A percentile compares a stretch with the other conserved stretches of the same genome.
Conservation (phyloP, 2,113 vertebrate genomes). For the Acinonyx jubatus region DNA sequence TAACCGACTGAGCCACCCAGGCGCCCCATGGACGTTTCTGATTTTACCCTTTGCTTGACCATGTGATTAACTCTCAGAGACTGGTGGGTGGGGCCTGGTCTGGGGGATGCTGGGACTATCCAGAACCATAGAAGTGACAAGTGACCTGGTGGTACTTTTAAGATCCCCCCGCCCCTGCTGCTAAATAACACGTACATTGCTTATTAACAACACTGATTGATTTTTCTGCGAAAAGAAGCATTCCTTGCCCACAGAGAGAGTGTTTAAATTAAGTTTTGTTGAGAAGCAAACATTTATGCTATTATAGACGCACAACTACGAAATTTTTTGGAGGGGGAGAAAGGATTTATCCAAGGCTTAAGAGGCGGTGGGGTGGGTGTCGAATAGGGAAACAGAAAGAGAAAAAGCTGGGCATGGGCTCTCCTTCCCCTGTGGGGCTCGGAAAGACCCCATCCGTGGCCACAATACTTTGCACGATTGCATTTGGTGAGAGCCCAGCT, state of each 20-base stretch:
- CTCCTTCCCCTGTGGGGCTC: background rate
- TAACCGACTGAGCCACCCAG: too few species aligned
- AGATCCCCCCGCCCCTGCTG: background rate
- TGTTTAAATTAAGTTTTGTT: slow-evolving; percentile 34
- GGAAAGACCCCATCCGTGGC: background rate
- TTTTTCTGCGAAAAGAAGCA: slow-evolving; percentile 20
- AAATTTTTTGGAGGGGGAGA: background rate
- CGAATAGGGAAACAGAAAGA: background rate
- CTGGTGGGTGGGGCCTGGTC: background rate
- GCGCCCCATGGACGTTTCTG: background rate
- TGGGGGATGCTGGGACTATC: background rate
- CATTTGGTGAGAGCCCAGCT: background rate
- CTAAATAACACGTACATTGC: background rate
- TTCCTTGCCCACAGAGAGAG: background rate
- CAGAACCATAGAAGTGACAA: background rate
- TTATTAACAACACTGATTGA: slow-evolving; percentile 30
- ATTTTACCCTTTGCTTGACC: background rate
- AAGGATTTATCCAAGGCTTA: background rate
- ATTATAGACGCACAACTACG: background rate
- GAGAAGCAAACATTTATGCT: slow-evolving; percentile 32
- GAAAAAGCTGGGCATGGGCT: background rate
- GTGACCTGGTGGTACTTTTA: background rate
- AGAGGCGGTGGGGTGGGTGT: background rate
- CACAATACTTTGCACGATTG: rapidly evolving
- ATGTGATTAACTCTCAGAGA: background rate